Evolutionary conservation across 2,113 vertebrate genomes (phyloP).

Genomic region (Salminus brasiliensis): DNA sequence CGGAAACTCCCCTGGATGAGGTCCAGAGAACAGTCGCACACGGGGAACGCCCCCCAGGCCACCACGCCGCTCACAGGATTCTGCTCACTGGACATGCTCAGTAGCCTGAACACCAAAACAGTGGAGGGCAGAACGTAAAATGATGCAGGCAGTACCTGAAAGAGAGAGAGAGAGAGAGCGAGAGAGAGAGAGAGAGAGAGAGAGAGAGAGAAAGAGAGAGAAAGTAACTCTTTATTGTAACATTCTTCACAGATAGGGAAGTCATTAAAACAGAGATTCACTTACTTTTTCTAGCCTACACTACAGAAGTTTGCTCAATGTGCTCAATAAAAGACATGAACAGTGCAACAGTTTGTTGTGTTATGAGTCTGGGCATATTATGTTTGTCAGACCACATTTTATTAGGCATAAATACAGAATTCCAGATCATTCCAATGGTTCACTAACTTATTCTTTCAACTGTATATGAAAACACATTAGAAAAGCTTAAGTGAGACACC

Average conservation of each 20-base stretch:
- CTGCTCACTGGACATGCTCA: slow-evolving; percentile 69
- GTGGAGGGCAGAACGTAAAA: slow-evolving; percentile 77
- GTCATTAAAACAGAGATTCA: background rate
- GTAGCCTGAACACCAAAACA: slow-evolving; percentile 85
- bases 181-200: background rate
- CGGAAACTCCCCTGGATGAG: slow-evolving; percentile 87
- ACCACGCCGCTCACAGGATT: slow-evolving; percentile 67
- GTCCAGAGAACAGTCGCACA: slow-evolving; percentile 76
- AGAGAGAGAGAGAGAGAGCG: background rate
- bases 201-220: background rate
- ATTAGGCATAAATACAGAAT: too few relatives aligned
- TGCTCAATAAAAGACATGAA: too few relatives aligned
- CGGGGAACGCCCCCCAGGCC: slow-evolving; percentile 88
- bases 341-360: too few relatives aligned
- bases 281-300: background rate
- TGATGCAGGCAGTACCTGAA: slow-evolving; percentile 80
- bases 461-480: too few relatives aligned
- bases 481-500: too few relatives aligned
- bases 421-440: too few relatives aligned
- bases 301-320: too few relatives aligned
- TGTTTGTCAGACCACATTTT: too few relatives aligned
- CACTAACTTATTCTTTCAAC: too few relatives aligned
- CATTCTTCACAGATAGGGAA: too few relatives aligned
- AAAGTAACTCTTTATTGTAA: background rate
- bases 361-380: too few relatives aligned